phyloP scores from a whole-genome alignment of 2,113 vertebrate genomes.

The Anolis sagrei region DNA sequence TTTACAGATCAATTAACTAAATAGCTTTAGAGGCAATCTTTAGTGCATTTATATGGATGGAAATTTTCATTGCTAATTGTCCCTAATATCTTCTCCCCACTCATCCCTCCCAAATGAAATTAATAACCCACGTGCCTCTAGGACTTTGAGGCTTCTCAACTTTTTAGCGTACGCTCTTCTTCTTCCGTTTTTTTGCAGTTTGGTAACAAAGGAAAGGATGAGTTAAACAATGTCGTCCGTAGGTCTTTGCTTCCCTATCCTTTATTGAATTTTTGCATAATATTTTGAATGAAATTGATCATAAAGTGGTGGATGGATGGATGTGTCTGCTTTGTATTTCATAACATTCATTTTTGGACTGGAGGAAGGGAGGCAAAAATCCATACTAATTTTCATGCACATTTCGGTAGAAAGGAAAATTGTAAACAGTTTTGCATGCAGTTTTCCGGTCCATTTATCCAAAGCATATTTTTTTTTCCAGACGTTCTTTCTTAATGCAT shows the following conservation, averaged over 20 bases:
- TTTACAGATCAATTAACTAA: conserved; percentile 76
- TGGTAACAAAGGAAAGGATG: conserved; percentile 63
- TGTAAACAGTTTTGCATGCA: too few relatives aligned
- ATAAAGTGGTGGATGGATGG: conserved; percentile 29
- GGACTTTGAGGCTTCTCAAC: conserved; percentile 55
- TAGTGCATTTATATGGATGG: conserved; percentile 68
- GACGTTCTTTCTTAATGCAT: too few relatives aligned
- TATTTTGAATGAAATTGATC: conserved; percentile 56
- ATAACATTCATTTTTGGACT: too few relatives aligned
- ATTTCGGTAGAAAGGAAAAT: too few relatives aligned
- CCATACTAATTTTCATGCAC: too few relatives aligned
- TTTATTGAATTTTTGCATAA: conserved; percentile 52
- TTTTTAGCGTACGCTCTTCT: conserved; percentile 58
- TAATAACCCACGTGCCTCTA: conserved; percentile 63
- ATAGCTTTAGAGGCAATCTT: conserved; percentile 67
- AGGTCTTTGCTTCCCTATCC: conserved; percentile 24
- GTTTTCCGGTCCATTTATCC: too few relatives aligned
- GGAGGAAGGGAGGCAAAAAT: too few relatives aligned
- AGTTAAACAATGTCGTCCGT: conserved; percentile 68
- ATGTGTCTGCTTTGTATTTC: too few relatives aligned
- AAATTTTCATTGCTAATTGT: conserved; percentile 69
- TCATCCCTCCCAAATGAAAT: conserved; percentile 65
- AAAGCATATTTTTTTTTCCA: too few relatives aligned
- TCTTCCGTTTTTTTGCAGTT: conserved; percentile 57
- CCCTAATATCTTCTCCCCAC: conserved; percentile 53